phyloP scores from a whole-genome alignment of 2,113 vertebrate species.

The Barnardius zonarius region DNA sequence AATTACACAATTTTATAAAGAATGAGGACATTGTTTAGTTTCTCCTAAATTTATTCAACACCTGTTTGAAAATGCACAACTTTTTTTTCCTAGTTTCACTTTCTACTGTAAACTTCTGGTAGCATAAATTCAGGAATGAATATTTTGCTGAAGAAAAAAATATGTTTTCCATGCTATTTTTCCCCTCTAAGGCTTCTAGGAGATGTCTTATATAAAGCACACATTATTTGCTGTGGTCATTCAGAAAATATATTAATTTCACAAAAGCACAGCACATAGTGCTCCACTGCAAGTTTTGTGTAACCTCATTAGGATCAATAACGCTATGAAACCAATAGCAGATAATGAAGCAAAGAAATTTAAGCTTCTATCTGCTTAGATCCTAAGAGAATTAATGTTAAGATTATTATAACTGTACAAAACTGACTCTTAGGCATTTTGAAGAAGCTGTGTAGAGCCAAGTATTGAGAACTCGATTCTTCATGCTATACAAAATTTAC shows the following conservation, averaged over 20 bases:
- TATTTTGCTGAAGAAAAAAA: not conserved
- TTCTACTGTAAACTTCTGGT: not conserved
- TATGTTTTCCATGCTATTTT: fast-evolving
- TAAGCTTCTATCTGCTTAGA: not conserved
- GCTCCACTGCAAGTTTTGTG: not conserved
- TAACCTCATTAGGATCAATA: not conserved
- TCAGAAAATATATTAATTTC: not conserved
- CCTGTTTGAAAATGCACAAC: not conserved
- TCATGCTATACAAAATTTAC: not conserved
- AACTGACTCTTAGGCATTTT: not conserved
- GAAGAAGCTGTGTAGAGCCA: not conserved
- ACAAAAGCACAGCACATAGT: not conserved
- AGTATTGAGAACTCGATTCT: not conserved
- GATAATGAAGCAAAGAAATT: not conserved
- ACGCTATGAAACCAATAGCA: not conserved
- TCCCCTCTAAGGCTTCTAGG: not conserved
- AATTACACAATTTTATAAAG: not conserved
- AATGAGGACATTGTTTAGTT: not conserved
- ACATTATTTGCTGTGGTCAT: not conserved
- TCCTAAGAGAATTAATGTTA: not conserved
- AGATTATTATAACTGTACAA: not conserved
- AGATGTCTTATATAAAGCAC: not conserved
- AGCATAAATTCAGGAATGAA: not conserved
- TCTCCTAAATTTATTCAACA: not conserved
- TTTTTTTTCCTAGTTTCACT: not conserved